Evolutionary conservation across 1,140 invertebrate species (phyloP).

Genomic region (Pissodes strobi): DNA sequence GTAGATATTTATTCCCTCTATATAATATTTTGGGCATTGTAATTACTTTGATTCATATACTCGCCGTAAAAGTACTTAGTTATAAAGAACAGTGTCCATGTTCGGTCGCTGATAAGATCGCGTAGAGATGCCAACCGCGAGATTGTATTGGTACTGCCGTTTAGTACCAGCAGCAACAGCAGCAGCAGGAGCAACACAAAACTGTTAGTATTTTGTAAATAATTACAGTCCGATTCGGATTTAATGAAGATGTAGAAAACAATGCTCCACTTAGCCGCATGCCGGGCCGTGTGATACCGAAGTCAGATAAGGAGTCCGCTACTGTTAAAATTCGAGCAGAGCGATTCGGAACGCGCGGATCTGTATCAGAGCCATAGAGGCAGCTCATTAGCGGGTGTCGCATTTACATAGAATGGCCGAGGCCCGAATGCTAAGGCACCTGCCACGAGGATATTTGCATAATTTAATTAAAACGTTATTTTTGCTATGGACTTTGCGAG

Average conservation of each 20-base stretch:
- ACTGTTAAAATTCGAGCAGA: conserved; percentile 34
- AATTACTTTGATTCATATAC: too few relatives aligned
- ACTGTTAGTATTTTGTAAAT: conserved; percentile 7
- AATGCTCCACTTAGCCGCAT: conserved; percentile 34
- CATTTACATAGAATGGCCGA: conserved; percentile 53
- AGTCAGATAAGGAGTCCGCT: conserved; percentile 30
- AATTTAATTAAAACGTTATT: conserved; percentile 48
- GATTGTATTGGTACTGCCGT: too few relatives aligned
- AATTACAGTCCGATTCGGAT: conserved; percentile 5
- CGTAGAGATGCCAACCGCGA: too few relatives aligned
- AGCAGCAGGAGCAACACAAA: too few relatives aligned
- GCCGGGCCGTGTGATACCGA: conserved; percentile 26
- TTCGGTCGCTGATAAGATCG: too few relatives aligned
- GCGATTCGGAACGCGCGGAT: conserved; percentile 22
- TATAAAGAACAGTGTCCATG: too few relatives aligned
- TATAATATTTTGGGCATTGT: too few relatives aligned
- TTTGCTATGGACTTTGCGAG: conserved; percentile 18
- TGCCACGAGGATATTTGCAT: conserved; percentile 40
- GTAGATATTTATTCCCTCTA: too few relatives aligned
- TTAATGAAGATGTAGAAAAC: conserved; percentile 36
- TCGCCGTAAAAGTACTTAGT: too few relatives aligned
- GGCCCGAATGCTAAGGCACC: conserved; percentile 41
- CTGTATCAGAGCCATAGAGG: conserved; percentile 26
- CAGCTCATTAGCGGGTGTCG: conserved; percentile 54
- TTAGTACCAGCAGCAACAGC: too few relatives aligned